Evolutionary conservation across 2,797 vertebrate genomes (phyloP), one percentile per base, ranked within the genome.

Genomic region (Brachyalestes nurse): DNA sequence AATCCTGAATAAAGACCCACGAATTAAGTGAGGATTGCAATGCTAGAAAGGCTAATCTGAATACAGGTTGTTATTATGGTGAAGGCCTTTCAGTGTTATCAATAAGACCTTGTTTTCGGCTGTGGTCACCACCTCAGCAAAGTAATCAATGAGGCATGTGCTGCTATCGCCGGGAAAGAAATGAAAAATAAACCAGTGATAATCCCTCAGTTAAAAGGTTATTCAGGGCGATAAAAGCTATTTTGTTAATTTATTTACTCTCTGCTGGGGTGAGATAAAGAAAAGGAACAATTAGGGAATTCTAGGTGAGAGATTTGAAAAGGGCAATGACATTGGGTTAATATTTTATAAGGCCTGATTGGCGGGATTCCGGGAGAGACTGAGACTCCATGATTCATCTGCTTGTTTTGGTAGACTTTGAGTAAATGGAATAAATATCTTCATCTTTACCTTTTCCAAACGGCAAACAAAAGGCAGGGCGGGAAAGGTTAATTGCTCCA

Each of bases 221-320:
- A 99, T 97, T 96, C 96, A 95, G 95, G 95, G 95, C 91, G 97
- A 98, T 98, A 99, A 98, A 98, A 98, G 97, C 97, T 98, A 98
- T 98, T 99, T 97, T 98, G 97, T 98, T 98, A 99, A 99, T 99
- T 99, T 99, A 98, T 99, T 99, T 99, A 98, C 97, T 97, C 96
- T 97, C 97, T 98, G 97, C 95, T 94, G 93, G 90, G 93, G 95
- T 92, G 96, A 97, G 97, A 99, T 99, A 99, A 99, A 98, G 96
- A 96, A 96, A 96, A 95, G 92, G 96, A 97, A 99, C 97, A 99
- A 99, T 99, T 99, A 99, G 96, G 96, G 95, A 97, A 97, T 98
- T 97, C 95, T 96, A 95, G 93, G 96, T 96, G 96, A 97, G 96
- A 97, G 95, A 96, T 97, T 97, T 97, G 97, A 96, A 98, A 98